Percentiles rank a stretch among this genome's conserved stretches.
Evolutionary conservation across 30 jellyfish, hydroid and myxozoan genomes (phyloP).

Genomic region (Euphysa ruthae): DNA sequence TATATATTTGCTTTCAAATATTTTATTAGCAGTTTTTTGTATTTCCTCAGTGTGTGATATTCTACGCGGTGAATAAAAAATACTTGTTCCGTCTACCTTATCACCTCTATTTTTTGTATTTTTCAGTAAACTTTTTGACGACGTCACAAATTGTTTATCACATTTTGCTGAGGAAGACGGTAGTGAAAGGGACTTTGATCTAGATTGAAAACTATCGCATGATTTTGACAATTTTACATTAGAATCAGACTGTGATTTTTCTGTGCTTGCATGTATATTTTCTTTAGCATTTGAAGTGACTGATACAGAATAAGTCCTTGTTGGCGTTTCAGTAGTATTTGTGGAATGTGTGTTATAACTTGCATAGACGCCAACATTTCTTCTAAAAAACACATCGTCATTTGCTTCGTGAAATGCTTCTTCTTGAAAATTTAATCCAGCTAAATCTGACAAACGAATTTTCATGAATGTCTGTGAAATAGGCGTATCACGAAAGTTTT

Average conservation of each 20-base stretch:
- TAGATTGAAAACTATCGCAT: not conserved
- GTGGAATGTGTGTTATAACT: too few species aligned
- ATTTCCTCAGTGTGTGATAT: not conserved
- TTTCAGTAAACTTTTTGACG: not conserved
- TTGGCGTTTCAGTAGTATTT: too few species aligned
- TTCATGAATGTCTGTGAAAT: slow-evolving; percentile 26
- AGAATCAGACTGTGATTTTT: not conserved
- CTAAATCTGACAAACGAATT: slow-evolving; percentile 33
- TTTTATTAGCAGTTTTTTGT: not conserved
- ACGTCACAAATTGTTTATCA: not conserved
- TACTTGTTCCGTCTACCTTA: not conserved
- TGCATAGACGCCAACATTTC: slow-evolving; percentile 33
- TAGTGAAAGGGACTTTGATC: not conserved
- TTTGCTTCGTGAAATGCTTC: slow-evolving; percentile 4
- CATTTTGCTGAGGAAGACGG: not conserved
- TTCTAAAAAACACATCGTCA: not conserved
- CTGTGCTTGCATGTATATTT: not conserved
- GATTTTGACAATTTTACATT: not conserved
- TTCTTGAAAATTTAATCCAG: slow-evolving; percentile 14
- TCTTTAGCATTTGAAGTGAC: not conserved
- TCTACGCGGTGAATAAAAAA: not conserved
- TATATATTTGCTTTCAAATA: not conserved
- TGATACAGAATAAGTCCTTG: not conserved
- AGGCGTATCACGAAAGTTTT: not conserved
- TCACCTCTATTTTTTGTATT: not conserved